These are phyloP conservation scores for Noctilio leporinus DNA, from an alignment of 2,113 vertebrate genomes.

Conservation along the genomic window DNA sequence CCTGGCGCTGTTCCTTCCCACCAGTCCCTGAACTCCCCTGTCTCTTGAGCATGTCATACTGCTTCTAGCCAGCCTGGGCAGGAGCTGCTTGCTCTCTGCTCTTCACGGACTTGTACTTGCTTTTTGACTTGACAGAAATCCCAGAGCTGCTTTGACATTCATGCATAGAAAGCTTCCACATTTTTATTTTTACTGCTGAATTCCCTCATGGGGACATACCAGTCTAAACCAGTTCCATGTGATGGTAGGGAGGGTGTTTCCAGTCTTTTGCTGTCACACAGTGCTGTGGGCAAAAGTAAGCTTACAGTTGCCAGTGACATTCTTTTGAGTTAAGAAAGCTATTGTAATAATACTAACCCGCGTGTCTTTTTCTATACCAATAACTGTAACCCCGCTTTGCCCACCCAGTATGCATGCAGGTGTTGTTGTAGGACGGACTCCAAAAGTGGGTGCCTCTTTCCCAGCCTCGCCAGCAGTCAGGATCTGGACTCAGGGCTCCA, in stretches of 20 bases:
- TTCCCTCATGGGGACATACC: background rate
- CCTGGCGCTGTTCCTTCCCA: background rate
- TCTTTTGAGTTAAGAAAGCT: background rate
- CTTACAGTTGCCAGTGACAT: background rate
- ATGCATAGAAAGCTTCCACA: background rate
- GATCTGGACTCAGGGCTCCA: too few species aligned
- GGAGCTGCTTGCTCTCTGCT: background rate
- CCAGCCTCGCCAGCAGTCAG: background rate
- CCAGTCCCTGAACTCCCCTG: background rate
- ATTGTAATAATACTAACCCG: too few species aligned
- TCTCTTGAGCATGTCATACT: background rate
- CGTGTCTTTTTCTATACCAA: background rate
- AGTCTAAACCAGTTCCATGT: background rate
- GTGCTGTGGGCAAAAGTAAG: background rate
- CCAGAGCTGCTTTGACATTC: slow-evolving; percentile 23
- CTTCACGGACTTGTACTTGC: background rate
- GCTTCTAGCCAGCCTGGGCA: fast-evolving
- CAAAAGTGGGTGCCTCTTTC: background rate
- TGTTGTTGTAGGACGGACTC: background rate
- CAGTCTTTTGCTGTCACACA: background rate
- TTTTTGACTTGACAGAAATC: slow-evolving; percentile 43
- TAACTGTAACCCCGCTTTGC: background rate
- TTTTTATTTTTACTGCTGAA: background rate
- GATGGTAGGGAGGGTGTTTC: background rate
- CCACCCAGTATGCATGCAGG: too few species aligned